Evolutionary conservation across 2,113 vertebrate genomes (phyloP), one percentile per base, ranked within the genome.

Genomic region (Eudorcas thomsonii): DNA sequence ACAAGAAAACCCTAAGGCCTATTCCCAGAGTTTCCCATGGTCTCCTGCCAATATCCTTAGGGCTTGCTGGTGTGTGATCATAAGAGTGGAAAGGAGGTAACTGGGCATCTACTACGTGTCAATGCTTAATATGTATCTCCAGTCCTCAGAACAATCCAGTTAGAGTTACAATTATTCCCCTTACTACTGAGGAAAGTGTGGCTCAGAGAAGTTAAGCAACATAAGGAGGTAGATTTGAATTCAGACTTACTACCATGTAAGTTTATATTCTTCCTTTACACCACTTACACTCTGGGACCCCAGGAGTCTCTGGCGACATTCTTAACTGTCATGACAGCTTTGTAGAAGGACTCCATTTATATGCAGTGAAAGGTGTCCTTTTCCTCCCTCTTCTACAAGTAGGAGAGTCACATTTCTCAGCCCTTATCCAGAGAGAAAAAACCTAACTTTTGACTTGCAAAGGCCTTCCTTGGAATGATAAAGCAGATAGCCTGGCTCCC

Each of bases 311-410:
- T 21, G n/a, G 83, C 9, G 33, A 96, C 94, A 78, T 97, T 98
- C 97, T 98, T 98, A 98, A 98, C 97, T 95, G 96, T 91, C 85
- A 26, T 94, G 98, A 98, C 98, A 98, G 98, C 97, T 98, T 98
- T 98, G 94, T 95, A 94, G 97, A 98, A 97, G 52, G 96, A 98
- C 98, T 45, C 98, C 99, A 99, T 99, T 99, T 99, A 99, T 99
- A 99, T 99, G 99, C 99, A 99, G 98, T 48, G 88, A 93, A 98
- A 99, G 92, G 96, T 98, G 98, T 99, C 89, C 98, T 99, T 98
- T 98, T 90, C 93, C 98, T 97, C 98, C 97, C 98, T 98, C 98
- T 98, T 98, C 94, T 94, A 98, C 33, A 90, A 98, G 90, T 3
- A 91, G 97, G 96, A 98, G 94, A 96, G 84, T 90, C 91, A 90